Evolutionary conservation across 2,888 invertebrate genomes (phyloP), one percentile per base, ranked within the genome.

Genomic region (Asteroscopus sphinx): DNA sequence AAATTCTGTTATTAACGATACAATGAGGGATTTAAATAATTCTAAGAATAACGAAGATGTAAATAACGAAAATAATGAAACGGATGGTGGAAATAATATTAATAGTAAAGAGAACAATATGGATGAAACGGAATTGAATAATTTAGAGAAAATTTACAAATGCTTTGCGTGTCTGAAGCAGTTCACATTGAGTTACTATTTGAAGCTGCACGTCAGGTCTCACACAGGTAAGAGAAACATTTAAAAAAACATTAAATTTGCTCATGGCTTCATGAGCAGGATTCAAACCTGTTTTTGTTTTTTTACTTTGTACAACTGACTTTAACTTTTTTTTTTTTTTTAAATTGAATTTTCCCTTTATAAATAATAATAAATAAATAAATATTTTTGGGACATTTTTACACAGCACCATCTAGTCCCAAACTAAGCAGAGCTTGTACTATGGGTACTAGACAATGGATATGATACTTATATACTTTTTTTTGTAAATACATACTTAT

Each of bases 131-230:
- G 81, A 82, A 1, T 49, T 79, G 12, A 48, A 73, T 12, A 82
- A 90, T 59, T 74, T 92, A 68, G 84, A 90, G 68, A 91, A 90
- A 68, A 90, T 93, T 12, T 94, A 91, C 39, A 93, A 93, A 73
- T 94, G 93, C 66, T 93, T 90, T 68, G 92, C 89, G 0, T 94
- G 93, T 63, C 82, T 87, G 30, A 94, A 93, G 42, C 90, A 92
- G 51, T 94, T 94, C 42, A 83, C 88, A 0, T 67, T 94, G 15
- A 92, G 93, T 63, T 94, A 94, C 57, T 94, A 94, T 62, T 80
- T 94, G 39, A 90, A 91, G 42, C 68, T 94, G 7, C 93, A 94
- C 36, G 93, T 94, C 0, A 78, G 93, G 37, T 93, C 93, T 0
- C 93, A 94, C 68, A 94, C 93, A 59, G 93, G 93, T 93, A 59